Conservation (phyloP, 2,888 invertebrate species). For the Pandemis cinnamomeana region DNA sequence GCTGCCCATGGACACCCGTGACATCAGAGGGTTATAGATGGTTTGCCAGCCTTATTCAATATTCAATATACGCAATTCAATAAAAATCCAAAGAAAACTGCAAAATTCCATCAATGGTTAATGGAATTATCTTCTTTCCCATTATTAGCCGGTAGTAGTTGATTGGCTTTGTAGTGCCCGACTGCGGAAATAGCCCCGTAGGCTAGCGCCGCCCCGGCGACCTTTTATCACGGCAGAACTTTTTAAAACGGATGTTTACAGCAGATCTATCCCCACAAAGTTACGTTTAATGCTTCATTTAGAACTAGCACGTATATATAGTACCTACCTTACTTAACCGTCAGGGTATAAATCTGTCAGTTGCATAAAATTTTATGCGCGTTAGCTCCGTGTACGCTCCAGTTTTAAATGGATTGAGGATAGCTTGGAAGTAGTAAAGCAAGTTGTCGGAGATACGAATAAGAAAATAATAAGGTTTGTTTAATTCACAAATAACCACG, state of each 20-base stretch:
- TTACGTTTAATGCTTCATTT: slow-evolving; percentile 11
- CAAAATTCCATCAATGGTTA: no score
- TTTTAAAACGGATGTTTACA: slow-evolving; percentile 2
- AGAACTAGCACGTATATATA: not conserved
- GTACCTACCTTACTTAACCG: not conserved
- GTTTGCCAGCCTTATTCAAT: no score
- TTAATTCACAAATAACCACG: no score
- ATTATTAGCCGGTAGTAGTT: no score
- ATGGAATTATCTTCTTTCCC: no score
- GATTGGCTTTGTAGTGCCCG: not conserved
- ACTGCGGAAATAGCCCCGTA: not conserved
- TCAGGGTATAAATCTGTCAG: slow-evolving; percentile 1
- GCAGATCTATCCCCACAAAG: not conserved
- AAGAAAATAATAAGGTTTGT: no score
- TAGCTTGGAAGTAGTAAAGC: not conserved
- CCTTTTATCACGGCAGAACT: not conserved
- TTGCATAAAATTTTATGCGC: slow-evolving; percentile 5
- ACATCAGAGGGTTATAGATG: no score
- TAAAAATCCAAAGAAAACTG: no score
- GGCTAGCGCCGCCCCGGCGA: not conserved
- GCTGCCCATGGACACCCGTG: no score
- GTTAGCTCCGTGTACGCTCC: not conserved
- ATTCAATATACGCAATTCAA: no score
- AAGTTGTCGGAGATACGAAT: not conserved
- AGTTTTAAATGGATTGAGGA: not conserved